A percentile compares a stretch with the other conserved stretches of the same genome.
phyloP scores from a whole-genome alignment of 1,140 invertebrate species.

The Trypoxylus dichotomus region DNA sequence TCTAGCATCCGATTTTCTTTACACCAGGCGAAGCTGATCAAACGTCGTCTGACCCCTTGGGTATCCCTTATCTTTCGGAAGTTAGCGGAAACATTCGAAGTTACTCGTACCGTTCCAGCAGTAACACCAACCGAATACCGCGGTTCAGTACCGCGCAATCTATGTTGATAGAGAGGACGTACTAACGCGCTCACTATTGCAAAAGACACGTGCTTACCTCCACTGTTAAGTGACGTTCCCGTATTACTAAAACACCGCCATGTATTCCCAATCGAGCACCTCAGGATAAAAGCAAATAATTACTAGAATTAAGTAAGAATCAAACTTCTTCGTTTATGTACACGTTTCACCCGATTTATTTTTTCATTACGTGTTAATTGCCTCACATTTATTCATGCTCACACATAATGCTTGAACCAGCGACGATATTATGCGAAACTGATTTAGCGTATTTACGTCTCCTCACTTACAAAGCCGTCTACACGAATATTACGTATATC shows the following conservation, averaged over 20 bases:
- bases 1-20: not conserved
- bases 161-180: not conserved
- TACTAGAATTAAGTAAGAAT: not conserved
- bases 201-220: not conserved
- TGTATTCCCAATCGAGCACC: not conserved
- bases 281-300: not conserved
- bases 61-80: conserved; percentile 1
- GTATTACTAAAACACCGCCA: not conserved
- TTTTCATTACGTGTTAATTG: not conserved
- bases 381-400: not conserved
- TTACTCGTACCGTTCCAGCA: not conserved
- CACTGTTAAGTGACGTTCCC: not conserved
- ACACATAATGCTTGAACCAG: not conserved
- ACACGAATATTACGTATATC: not conserved
- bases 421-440: not conserved
- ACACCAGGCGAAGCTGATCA: not conserved
- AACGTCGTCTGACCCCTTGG: not conserved
- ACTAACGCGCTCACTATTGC: not conserved
- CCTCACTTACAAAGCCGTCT: not conserved
- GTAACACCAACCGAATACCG: not conserved
- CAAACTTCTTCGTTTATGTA: not conserved
- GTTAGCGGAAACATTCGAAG: not conserved
- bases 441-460: not conserved
- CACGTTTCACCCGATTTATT: not conserved
- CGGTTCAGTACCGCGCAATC: not conserved